Percentiles rank a stretch among this genome's conserved stretches.
Evolutionary conservation across 2,113 vertebrate species (phyloP).

Genomic region (Phalacrocorax carbo): DNA sequence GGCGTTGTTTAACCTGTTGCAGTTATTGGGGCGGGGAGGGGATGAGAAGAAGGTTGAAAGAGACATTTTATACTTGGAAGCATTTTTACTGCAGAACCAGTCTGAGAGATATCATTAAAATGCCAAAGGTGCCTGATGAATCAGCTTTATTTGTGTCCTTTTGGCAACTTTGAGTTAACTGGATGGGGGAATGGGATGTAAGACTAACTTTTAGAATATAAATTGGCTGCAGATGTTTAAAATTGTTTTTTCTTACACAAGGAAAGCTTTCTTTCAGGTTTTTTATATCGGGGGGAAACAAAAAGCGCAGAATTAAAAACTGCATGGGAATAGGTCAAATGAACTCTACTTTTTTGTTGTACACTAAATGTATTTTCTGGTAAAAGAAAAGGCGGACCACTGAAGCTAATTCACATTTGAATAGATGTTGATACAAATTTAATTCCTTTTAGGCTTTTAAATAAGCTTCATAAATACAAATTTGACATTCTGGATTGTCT

Average conservation of each 20-base stretch:
- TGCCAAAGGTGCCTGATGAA: background rate
- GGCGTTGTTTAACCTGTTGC: background rate
- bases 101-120: background rate
- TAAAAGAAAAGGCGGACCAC: background rate
- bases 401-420: background rate
- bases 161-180: background rate
- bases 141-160: background rate
- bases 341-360: background rate
- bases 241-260: background rate
- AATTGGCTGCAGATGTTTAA: slow-evolving; percentile 16
- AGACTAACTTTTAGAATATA: background rate
- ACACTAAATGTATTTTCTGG: background rate
- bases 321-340: background rate
- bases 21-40: background rate
- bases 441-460: background rate
- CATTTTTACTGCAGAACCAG: background rate
- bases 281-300: background rate
- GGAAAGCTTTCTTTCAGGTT: background rate
- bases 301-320: background rate
- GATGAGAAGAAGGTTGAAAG: background rate
- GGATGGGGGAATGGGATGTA: background rate
- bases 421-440: background rate
- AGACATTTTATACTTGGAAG: background rate
- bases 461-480: background rate
- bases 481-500: background rate